phyloP scores from a whole-genome alignment of 2,113 vertebrate genomes.

The Lota lota region DNA sequence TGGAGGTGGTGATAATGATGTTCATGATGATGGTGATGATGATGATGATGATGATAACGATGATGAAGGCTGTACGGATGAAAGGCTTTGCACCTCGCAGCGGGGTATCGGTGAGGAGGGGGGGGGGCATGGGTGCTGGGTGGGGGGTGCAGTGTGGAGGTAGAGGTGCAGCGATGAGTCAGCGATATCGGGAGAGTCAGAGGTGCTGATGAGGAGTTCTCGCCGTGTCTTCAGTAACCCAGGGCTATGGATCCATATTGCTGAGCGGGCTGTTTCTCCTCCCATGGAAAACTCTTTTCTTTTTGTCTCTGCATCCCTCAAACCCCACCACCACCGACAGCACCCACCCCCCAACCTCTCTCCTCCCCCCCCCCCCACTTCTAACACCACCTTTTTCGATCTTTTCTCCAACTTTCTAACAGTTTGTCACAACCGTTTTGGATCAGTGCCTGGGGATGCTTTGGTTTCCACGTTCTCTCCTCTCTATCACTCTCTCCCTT shows the following conservation, averaged over 20 bases:
- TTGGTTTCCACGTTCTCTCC: conserved; percentile 3
- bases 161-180: conserved; percentile 52
- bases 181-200: conserved; percentile 54
- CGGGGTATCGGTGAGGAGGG: conserved; percentile 19
- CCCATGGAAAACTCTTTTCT: conserved; percentile 51
- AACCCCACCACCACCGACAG: not conserved
- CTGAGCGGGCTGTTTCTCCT: conserved; percentile 56
- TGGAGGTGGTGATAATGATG: no score
- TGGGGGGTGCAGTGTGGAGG: no score
- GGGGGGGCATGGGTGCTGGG: no score
- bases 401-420: conserved; percentile 38
- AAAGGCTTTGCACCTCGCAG: conserved; percentile 35
- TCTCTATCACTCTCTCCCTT: conserved; percentile 18
- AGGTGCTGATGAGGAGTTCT: conserved; percentile 69
- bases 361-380: not conserved
- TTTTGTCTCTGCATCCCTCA: conserved; percentile 37
- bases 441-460: conserved; percentile 15
- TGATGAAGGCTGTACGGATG: conserved; percentile 7
- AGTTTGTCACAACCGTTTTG: conserved; percentile 30
- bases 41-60: conserved; percentile 20
- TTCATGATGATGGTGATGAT: not conserved
- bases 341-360: not conserved
- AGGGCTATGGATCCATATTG: conserved; percentile 68
- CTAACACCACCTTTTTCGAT: conserved; percentile 24
- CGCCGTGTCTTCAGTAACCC: conserved; percentile 59